A percentile compares a stretch with the other conserved stretches of the same genome.
Conservation (phyloP, 2,113 vertebrate species). For the Oryzias javanicus region DNA sequence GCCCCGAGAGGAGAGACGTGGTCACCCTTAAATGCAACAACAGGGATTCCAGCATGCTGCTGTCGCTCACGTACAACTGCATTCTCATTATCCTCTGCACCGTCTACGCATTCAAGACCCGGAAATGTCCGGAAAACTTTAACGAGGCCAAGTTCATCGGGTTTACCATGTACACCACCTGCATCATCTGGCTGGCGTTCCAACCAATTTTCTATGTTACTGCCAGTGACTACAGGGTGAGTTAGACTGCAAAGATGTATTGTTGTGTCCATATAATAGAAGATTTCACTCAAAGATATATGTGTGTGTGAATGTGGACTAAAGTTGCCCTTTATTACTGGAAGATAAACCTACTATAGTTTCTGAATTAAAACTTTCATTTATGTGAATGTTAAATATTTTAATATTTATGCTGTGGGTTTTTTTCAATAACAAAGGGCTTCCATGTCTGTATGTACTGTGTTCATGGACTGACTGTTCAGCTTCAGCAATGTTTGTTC, state of each 20-base stretch:
- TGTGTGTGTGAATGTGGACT: too few relatives aligned
- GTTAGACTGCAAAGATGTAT: constrained; percentile 36
- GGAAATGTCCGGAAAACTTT: constrained; percentile 98
- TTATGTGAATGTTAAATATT: too few relatives aligned
- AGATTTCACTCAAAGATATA: not conserved
- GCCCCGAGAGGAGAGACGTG: constrained; percentile 88
- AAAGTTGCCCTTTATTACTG: too few relatives aligned
- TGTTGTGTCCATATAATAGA: not conserved
- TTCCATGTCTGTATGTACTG: too few relatives aligned
- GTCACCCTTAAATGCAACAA: constrained; percentile 97
- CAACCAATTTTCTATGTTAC: constrained; percentile 99
- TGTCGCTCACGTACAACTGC: constrained; percentile 95
- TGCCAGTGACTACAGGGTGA: constrained; percentile 97
- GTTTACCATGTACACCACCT: constrained; percentile 99
- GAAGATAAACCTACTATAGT: too few relatives aligned
- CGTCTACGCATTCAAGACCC: constrained; percentile 97
- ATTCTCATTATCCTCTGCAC: constrained; percentile 97
- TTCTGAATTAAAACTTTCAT: too few relatives aligned
- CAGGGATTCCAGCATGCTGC: constrained; percentile 93
- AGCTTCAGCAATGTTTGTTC: too few relatives aligned
- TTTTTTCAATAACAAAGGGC: too few relatives aligned
- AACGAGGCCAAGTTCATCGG: constrained; percentile 99
- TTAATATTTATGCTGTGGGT: too few relatives aligned
- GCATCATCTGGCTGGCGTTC: constrained; percentile 99
- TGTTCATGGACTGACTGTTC: too few relatives aligned